Evolutionary conservation across 35 echinoderm and acorn worm genomes (phyloP).

Genomic region (Patiria miniata): DNA sequence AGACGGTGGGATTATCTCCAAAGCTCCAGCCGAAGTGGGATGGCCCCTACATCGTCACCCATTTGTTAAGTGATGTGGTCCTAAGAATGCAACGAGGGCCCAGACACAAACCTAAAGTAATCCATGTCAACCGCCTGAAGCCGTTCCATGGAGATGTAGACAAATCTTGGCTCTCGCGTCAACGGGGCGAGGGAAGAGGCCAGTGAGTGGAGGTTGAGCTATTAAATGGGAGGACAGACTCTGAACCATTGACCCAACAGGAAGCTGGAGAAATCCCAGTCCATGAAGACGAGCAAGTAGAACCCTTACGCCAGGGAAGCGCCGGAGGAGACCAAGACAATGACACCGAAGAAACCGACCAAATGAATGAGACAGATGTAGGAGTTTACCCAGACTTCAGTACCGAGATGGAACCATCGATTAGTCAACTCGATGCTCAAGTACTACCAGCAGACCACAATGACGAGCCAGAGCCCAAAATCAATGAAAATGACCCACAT

Average conservation of each 20-base stretch:
- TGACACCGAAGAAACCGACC: too few relatives aligned
- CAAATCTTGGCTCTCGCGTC: background rate
- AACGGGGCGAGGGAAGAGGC: background rate
- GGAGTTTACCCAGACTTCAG: too few relatives aligned
- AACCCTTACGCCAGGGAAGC: background rate
- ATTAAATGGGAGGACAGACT: background rate
- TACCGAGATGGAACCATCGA: too few relatives aligned
- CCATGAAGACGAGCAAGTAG: background rate
- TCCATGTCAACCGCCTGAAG: background rate
- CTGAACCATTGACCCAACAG: background rate
- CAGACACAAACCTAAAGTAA: background rate
- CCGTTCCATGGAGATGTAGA: too few relatives aligned
- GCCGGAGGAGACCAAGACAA: background rate
- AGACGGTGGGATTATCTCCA: background rate
- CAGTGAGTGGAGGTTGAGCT: background rate
- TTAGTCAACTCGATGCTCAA: too few relatives aligned
- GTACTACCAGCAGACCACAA: background rate
- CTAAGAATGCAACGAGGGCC: constrained; percentile 7
- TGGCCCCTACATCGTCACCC: constrained; percentile 27
- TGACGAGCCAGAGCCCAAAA: background rate
- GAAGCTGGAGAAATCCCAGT: background rate
- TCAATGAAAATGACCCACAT: background rate
- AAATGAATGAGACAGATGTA: too few relatives aligned
- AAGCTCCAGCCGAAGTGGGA: constrained; percentile 52
- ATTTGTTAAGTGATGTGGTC: constrained; percentile 36